These are phyloP conservation scores for Drosophila kurseongensis DNA, from an alignment of 1,140 invertebrate species.

Conservation along the genomic window DNA sequence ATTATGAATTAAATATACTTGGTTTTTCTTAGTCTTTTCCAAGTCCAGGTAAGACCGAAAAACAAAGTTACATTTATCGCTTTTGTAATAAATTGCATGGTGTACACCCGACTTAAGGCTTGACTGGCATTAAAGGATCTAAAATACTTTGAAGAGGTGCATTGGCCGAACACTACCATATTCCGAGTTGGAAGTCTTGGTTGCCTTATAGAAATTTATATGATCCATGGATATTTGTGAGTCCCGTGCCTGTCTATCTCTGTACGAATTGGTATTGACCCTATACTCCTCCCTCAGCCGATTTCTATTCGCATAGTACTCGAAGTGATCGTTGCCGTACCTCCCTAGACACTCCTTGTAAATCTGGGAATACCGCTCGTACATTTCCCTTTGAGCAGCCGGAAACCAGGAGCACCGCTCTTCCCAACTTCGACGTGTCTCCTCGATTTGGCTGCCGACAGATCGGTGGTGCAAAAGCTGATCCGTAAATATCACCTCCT, in stretches of 20 bases:
- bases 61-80: no score
- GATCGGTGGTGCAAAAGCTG: slow-evolving; percentile 35
- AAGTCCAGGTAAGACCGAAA: no score
- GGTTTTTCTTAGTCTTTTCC: no score
- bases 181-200: no score
- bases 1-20: background rate
- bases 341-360: slow-evolving; percentile 14
- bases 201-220: no score
- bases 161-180: no score
- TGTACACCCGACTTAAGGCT: background rate
- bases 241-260: background rate
- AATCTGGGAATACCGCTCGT: slow-evolving; percentile 1
- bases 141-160: background rate
- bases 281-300: background rate
- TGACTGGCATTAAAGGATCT: background rate
- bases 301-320: slow-evolving; percentile 31
- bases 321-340: slow-evolving; percentile 40
- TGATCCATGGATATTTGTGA: background rate
- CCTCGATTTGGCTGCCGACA: slow-evolving; percentile 4
- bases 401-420: slow-evolving; percentile 35
- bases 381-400: slow-evolving; percentile 4
- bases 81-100: background rate
- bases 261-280: background rate
- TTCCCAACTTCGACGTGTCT: slow-evolving; percentile 23
- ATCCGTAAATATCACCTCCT: slow-evolving; percentile 22